A percentile compares a stretch with the other conserved stretches of the same genome.
phyloP scores from a whole-genome alignment of 2,888 invertebrate genomes.

The Seira musarum region DNA sequence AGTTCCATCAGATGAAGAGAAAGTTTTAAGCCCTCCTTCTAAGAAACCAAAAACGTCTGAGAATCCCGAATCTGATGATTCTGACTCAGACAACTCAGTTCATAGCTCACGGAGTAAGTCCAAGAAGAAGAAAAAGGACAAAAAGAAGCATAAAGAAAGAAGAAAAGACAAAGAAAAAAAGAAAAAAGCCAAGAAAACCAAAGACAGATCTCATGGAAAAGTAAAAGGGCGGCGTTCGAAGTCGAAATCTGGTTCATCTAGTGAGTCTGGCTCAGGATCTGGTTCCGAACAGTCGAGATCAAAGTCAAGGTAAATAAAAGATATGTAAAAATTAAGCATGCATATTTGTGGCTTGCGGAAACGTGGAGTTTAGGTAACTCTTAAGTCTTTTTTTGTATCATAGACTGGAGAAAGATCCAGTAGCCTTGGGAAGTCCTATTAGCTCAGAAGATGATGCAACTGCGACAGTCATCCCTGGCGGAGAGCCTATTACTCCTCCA shows the following conservation, averaged over 20 bases:
- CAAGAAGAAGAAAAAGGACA: conserved; percentile 71
- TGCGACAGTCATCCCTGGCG: conserved; percentile 8
- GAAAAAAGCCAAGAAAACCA: conserved; percentile 78
- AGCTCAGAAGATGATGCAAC: conserved; percentile 65
- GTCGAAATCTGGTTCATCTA: conserved; percentile 47
- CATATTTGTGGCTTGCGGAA: too few relatives aligned
- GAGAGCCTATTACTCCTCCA: conserved; percentile 35
- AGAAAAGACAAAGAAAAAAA: conserved; percentile 80
- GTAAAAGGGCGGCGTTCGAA: conserved; percentile 70
- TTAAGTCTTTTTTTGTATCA: conserved; percentile 15
- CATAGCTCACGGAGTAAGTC: conserved; percentile 61
- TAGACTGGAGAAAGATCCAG: conserved; percentile 46
- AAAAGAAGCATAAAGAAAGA: conserved; percentile 78
- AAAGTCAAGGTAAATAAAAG: conserved; percentile 18
- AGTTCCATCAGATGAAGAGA: conserved; percentile 36
- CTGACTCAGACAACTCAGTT: conserved; percentile 38
- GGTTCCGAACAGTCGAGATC: conserved; percentile 74
- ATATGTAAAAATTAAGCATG: background rate
- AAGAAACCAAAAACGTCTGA: conserved; percentile 47
- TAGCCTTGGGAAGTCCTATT: conserved; percentile 64
- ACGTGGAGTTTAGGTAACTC: background rate
- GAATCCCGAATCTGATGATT: conserved; percentile 44
- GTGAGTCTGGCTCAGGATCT: conserved; percentile 42
- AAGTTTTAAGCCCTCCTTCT: conserved; percentile 24
- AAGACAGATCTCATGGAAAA: conserved; percentile 69